Base-by-base conservation (phyloP, 2,797 vertebrate genomes). In the Urosaurus nigricauda region DNA sequence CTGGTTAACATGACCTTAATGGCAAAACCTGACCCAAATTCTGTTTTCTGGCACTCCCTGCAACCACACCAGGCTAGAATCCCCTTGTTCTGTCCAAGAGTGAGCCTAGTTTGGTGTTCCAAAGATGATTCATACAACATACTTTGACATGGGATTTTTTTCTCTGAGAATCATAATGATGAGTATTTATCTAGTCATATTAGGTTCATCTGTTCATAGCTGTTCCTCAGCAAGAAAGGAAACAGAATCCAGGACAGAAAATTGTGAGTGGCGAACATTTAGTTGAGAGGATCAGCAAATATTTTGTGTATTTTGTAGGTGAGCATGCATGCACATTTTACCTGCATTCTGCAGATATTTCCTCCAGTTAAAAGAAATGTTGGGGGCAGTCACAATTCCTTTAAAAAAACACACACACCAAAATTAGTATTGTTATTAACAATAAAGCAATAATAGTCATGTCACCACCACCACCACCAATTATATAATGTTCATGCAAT, bases 331-430 rank as follows among this genome's bases (percentile, higher is more conserved):
- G 1, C 53, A 4, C 35, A 0, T 75, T 26, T 94, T 97, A 99
- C 99, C 98, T 98, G 98, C 95, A 26, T 91, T 96, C 90, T 93
- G 97, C 68, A 99, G 96, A 94, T 99, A 99, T 87, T 95, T 92
- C 40, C 90, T 87, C 98, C 98, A 99, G 95, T 96, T 96, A 96
- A 99, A 98, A 24, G 94, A 87, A 19, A 95, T 74, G 8, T 95
- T 96, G 29, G 95, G 96, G 6, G 92, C 78, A 0, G 98, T 98
- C 86, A 96, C 93, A 80, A 99, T 97, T 68, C 98, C 99, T 99
- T 93, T 1, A 71, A 79, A 84, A 0, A 8, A 84, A 8, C 53
- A 73, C 4, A 8, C 47, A 51, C 58, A 79, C 7, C 24, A 29
- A 13, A 77, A 77, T 43, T 47, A 77, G 40, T 77, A 43, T 47